Percentiles rank a stretch among this genome's conserved stretches.
Evolutionary conservation across 2,113 vertebrate genomes (phyloP).

Genomic region (Dromas ardeola): DNA sequence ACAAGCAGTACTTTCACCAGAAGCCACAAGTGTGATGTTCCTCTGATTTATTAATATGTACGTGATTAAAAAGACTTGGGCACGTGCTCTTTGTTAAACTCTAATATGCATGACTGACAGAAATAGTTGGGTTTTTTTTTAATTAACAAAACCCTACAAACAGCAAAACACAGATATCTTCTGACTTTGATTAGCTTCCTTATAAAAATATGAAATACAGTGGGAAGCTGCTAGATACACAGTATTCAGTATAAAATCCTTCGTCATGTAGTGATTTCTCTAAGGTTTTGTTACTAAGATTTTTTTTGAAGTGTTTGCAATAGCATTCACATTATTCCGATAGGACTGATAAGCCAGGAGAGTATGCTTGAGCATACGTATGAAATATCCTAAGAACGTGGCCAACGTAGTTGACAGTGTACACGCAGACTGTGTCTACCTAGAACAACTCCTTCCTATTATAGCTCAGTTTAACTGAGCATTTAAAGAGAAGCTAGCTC

Average conservation of each 20-base stretch:
- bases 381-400: neutral
- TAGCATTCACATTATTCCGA: neutral
- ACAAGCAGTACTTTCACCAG: neutral
- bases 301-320: neutral
- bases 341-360: neutral
- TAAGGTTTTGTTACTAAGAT: neutral
- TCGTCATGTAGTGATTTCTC: neutral
- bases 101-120: neutral
- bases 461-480: neutral
- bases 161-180: neutral
- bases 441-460: neutral
- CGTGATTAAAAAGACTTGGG: neutral
- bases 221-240: neutral
- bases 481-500: neutral
- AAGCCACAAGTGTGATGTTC: neutral
- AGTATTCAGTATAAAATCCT: neutral
- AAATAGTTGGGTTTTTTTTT: neutral
- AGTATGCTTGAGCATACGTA: neutral
- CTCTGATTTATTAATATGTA: neutral
- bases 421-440: neutral
- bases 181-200: neutral
- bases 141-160: neutral
- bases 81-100: neutral
- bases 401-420: accelerated
- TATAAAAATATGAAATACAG: neutral